Base-by-base conservation (phyloP, 2,797 vertebrate species). In the Micrastur ruficollis region DNA sequence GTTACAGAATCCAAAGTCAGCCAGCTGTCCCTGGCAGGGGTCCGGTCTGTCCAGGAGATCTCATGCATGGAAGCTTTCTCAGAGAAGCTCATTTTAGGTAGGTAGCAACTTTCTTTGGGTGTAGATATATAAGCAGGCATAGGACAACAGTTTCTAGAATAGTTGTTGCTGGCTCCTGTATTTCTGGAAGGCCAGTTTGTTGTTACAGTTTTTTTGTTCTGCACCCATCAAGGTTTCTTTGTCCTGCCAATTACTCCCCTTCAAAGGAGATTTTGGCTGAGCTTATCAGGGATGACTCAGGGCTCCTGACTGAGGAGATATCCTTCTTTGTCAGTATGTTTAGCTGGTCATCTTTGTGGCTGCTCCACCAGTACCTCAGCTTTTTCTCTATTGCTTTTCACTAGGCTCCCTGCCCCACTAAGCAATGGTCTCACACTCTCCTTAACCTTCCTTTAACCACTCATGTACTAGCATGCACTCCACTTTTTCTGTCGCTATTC, bases 391-490 rank as follows among this genome's bases (percentile, higher is more conserved):
- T 14, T 50, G 12, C 32, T 80, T 66, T 66, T 46, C 19, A 34
- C 25, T 29, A 5, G 4, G 4, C 46, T 8, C 14, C 11, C 19
- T 78, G 29, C 8, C 11, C n/a, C 18, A 31, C 56, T 25, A 36
- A 52, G 47, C 32, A 61, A 50, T 29, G 23, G 25, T 32, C 25
- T 59, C 19, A 26, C 23, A 27, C 8, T 38, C 9, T 21, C 19
- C 31, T 42, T 44, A 65, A n/a, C 21, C 34, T 50, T 50, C 18
- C 9, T 89, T 55, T 32, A 72, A 40, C 40, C 40, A 72, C 15
- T 0, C 11, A 75, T 29, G 13, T 15, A 46, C 21, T 50, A 0
- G 1, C 26, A 38, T 58, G 50, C 21, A 42, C 7, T 52, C 22
- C 7, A 29, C 11, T 44, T 38, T 38, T 38, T 38, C 38, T 62